Base-by-base conservation (phyloP, 2,113 vertebrate genomes). In the Bucco capensis region DNA sequence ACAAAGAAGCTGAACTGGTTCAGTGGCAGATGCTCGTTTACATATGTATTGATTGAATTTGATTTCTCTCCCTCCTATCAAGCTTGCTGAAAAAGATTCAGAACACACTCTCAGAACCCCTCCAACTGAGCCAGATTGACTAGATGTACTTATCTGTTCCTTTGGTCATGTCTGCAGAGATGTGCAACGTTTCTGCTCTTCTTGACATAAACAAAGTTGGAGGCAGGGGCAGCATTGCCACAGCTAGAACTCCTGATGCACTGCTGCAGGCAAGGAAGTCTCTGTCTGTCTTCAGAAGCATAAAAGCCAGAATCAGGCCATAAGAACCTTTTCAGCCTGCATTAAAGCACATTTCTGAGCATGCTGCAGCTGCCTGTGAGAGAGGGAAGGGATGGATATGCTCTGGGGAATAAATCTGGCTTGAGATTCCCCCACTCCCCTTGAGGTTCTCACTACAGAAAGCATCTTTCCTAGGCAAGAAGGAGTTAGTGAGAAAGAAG, bases 21-120 rank as follows among this genome's bases (percentile, higher is more conserved):
- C 67, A 70, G 51, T n/a, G 69, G 47, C 92, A 94, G 88, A 88
- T 94, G 88, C 76, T 95, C 12, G 3, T 87, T 95, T 93, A 83
- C 86, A 71, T 90, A 66, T 37, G 31, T 53, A 88, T 83, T 65
- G 76, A 73, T 86, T 93, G 88, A 93, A 91, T 91, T 57, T 83
- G 76, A 83, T 94, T 93, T 91, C 64, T 83, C 64, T 83, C 46
- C 6, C 8, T 89, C 57, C 50, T 83, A 67, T 92, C 58, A 83
- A 72, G 82, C 57, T 27, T 50, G 50, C 54, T 86, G 19, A 54
- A 86, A 78, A 40, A 53, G 67, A 56, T 30, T 23, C 44, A 46
- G 27, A 85, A 65, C 67, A 66, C 33, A 40, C n/a, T 38, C 50
- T 56, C 72, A 50, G 56, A 58, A 80, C 25, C 2, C 6, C 67